Conservation (phyloP, 2,797 vertebrate genomes). For the Steatocranus sp. region DNA sequence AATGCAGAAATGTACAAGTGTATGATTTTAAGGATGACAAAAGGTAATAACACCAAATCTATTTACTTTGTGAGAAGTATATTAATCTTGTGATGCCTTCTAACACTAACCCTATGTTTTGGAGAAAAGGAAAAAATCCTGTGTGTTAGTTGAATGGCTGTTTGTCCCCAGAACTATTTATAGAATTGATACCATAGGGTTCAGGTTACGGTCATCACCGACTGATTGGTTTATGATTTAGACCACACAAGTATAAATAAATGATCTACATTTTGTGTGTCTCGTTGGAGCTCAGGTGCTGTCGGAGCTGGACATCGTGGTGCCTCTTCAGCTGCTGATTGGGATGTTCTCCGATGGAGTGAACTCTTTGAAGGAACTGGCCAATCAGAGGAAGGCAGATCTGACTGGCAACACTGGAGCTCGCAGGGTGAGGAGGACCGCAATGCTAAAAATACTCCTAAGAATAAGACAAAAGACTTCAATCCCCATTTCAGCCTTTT, state of each 20-base stretch:
- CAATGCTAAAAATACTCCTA: background rate
- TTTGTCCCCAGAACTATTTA: background rate
- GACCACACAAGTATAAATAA: background rate
- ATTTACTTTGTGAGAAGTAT: background rate
- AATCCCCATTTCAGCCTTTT: background rate
- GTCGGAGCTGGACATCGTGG: conserved; percentile 96
- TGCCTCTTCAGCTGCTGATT: conserved; percentile 94
- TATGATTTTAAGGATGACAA: background rate
- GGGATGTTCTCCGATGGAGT: conserved; percentile 99
- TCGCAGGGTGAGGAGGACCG: conserved; percentile 83
- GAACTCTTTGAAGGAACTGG: conserved; percentile 96
- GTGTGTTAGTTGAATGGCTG: background rate
- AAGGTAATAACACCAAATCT: background rate
- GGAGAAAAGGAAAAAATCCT: background rate
- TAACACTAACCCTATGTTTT: background rate
- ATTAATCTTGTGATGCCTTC: background rate
- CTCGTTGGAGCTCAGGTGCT: conserved; percentile 78
- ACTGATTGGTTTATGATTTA: background rate
- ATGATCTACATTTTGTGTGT: background rate
- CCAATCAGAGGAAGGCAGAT: conserved; percentile 94
- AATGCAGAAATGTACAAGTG: background rate
- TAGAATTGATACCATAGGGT: background rate
- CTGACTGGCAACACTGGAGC: conserved; percentile 82
- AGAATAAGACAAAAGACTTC: background rate
- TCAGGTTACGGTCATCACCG: background rate